A percentile compares a stretch with the other conserved stretches of the same genome.
Evolutionary conservation across 2,888 invertebrate species (phyloP).

Genomic region (Perizoma affinitatum): DNA sequence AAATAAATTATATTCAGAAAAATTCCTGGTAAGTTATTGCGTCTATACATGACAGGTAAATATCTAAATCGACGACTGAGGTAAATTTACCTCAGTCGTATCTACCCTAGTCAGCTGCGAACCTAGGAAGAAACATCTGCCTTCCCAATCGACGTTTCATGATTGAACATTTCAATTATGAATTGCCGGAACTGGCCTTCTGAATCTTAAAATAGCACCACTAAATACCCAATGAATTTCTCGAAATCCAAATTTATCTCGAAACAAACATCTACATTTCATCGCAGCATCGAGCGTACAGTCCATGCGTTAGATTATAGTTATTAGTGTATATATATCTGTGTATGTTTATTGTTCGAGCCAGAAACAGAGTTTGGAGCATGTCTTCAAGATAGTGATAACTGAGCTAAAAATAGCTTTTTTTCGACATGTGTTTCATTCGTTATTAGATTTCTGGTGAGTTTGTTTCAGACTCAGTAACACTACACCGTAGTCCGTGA

Average conservation of each 20-base stretch:
- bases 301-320: conserved; percentile 42
- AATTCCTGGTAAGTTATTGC: too few relatives aligned
- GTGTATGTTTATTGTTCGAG: conserved; percentile 58
- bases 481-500: too few relatives aligned
- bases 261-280: conserved; percentile 37
- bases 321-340: conserved; percentile 50
- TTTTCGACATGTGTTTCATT: conserved; percentile 22
- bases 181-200: conserved; percentile 4
- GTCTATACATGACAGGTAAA: too few relatives aligned
- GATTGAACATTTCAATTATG: conserved; percentile 1
- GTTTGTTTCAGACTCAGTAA: too few relatives aligned
- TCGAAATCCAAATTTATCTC: conserved; percentile 24
- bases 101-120: too few relatives aligned
- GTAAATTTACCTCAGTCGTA: too few relatives aligned
- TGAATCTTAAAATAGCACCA: conserved; percentile 10
- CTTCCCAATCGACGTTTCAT: not conserved
- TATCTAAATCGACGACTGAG: too few relatives aligned
- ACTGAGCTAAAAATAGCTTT: conserved; percentile 37
- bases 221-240: conserved; percentile 15
- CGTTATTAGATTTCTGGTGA: conserved; percentile 11
- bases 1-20: too few relatives aligned
- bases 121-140: not conserved
- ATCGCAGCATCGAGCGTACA: conserved; percentile 31
- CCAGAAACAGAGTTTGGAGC: conserved; percentile 56
- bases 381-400: conserved; percentile 52